A percentile compares a stretch with the other conserved stretches of the same genome.
phyloP scores from a whole-genome alignment of 1,140 invertebrate genomes.

The Ladona fulva region DNA sequence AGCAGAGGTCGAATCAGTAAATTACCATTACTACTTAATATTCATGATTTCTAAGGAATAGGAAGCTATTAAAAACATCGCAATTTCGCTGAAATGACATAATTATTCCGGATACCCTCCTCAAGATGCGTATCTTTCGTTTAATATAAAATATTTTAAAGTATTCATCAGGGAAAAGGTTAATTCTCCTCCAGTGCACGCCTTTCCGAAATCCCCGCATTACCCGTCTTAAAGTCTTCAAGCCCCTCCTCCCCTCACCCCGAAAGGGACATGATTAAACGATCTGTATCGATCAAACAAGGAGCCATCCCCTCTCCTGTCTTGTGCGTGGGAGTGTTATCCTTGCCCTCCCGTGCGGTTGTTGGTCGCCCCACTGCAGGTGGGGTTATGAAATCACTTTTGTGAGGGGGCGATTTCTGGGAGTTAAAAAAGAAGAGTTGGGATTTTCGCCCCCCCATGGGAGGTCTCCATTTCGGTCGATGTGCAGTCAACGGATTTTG shows the following conservation, averaged over 20 bases:
- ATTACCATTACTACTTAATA: too few species aligned
- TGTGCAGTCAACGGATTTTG: background rate
- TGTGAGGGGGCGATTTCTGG: background rate
- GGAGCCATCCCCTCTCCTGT: background rate
- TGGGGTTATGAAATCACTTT: background rate
- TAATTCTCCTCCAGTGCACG: too few species aligned
- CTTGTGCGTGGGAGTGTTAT: background rate
- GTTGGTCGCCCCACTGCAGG: background rate
- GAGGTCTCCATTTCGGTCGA: background rate
- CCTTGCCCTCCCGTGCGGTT: background rate
- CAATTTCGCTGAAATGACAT: too few species aligned
- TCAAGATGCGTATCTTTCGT: too few species aligned
- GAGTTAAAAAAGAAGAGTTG: background rate
- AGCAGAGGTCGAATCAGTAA: too few species aligned
- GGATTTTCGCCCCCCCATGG: background rate
- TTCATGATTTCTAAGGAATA: too few species aligned
- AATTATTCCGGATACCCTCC: too few species aligned
- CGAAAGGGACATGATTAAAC: background rate
- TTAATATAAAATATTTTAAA: too few species aligned
- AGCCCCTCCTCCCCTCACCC: background rate
- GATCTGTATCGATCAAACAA: constrained; percentile 9
- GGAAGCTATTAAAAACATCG: too few species aligned
- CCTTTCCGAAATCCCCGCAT: too few species aligned
- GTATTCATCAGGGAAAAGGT: too few species aligned
- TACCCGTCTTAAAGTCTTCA: too few species aligned